Evolutionary conservation across 2,888 invertebrate species (phyloP), one percentile per base, ranked within the genome.

Genomic region (Macaria notata): DNA sequence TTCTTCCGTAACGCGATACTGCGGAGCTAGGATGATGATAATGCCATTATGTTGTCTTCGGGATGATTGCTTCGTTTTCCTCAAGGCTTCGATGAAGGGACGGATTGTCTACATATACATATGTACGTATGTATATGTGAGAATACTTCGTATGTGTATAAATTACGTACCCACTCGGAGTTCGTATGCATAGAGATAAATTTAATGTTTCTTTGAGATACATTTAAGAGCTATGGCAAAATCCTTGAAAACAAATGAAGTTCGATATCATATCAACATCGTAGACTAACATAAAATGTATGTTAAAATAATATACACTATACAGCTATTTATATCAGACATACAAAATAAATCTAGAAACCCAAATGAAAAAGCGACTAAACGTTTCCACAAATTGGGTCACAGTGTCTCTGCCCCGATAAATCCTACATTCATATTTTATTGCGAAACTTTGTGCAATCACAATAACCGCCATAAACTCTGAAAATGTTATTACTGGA

Each of bases 1-100:
- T 49, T 30, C 55, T 53, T 44, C 42, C 47, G 52, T 49, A 54
- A 49, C 45, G 42, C 44, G 56, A 56, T 51, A 54, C 59, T 43
- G 47, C 50, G 57, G 56, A 50, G 49, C 56, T 46, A 51, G 55
- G 31, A 48, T 49, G 41, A 62, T 49, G 41, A 56, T 60, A 61
- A 56, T 54, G 36, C 48, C 59, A 61, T 49, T 44, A 49, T 62
- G 54, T 46, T 44, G 43, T 58, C 56, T 59, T 59, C 49, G 47
- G 56, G 54, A 45, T 8, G 53, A 47, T 62, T 50, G 56, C 56
- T 52, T 47, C 60, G 59, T 53, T 56, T 46, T 52, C 49, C 50
- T 52, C 47, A 52, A 49, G 49, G 39, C 46, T 41, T 49, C 39
- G 50, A 47, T 9, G 36, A 50, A 50, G 47, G 41, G 31, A 9